Percentiles rank a stretch among this genome's conserved stretches.
Evolutionary conservation across 2,797 vertebrate species (phyloP).

Genomic region (Ictinia mississippiensis): DNA sequence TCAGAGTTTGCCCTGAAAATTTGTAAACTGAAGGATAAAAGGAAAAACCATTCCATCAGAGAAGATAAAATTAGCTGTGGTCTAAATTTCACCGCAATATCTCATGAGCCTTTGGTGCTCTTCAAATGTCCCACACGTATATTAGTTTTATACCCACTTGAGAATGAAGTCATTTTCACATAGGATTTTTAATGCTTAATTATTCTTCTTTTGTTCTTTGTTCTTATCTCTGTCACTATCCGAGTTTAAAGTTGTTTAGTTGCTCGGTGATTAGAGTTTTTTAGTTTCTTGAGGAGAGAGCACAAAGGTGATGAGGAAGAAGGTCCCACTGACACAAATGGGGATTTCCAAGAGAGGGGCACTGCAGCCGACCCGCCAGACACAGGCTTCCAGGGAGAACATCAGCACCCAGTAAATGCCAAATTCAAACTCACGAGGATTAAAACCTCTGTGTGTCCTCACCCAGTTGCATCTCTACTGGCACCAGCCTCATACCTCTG

Average conservation of each 20-base stretch:
- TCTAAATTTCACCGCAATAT: slow-evolving; percentile 41
- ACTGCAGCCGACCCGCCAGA: accelerated
- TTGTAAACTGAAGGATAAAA: neutral
- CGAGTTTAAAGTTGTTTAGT: slow-evolving; percentile 34
- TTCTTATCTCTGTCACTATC: neutral
- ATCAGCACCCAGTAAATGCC: neutral
- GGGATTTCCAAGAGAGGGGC: neutral
- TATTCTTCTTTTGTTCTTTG: slow-evolving; percentile 63
- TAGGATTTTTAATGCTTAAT: slow-evolving; percentile 67
- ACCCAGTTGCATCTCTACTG: neutral
- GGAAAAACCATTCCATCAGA: slow-evolving; percentile 13
- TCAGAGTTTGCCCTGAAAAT: slow-evolving; percentile 3
- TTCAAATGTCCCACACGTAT: slow-evolving; percentile 62
- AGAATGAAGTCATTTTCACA: slow-evolving; percentile 64
- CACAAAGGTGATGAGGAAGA: neutral
- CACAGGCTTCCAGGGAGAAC: neutral
- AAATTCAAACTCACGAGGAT: neutral
- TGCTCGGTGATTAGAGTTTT: neutral
- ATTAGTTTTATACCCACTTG: slow-evolving; percentile 61
- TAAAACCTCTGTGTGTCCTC: neutral
- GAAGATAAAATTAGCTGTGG: slow-evolving; percentile 62
- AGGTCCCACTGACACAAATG: neutral
- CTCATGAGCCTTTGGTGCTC: slow-evolving; percentile 60
- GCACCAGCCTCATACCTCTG: neutral
- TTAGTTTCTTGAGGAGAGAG: neutral